Base-by-base conservation (phyloP, 1,140 invertebrate genomes). In the Megalopta genalis region DNA sequence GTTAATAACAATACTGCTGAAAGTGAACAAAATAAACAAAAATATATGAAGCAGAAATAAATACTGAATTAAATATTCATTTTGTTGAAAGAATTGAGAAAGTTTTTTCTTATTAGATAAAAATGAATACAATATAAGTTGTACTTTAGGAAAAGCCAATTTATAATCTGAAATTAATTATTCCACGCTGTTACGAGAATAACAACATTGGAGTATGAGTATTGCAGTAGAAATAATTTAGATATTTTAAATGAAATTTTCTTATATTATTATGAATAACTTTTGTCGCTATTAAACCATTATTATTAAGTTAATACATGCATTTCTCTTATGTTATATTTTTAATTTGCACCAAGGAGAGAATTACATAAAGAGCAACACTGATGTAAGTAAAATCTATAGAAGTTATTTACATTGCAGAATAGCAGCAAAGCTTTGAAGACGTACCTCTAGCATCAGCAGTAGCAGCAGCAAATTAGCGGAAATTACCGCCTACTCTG, bases 361-460 rank as follows among this genome's bases (percentile, higher is more conserved):
- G 78, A 70, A 77, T 52, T 54, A 63, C 65, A 83, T 49, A 80
- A 80, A 82, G 66, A 74, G 75, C 59, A 62, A 78, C 63, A 68
- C 32, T 70, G 57, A 80, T 77, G 54, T 70, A 80, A 79, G 70
- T 74, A 79, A 81, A 72, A 80, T 57, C 68, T 79, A 72, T 72
- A 72, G 52, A 81, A 52, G 57, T 77, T 78, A 78, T 52, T 77
- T 83, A 78, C 54, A 49, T 89, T 91, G 86, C 90, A 87, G 86
- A 86, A 86, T 89, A 91, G 88, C 89, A 74, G 85, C 87, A 90
- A 92, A 92, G 91, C 91, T 89, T 83, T 87, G 83, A 89, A 91
- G 86, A 93, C 91, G 88, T 93, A 93, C 92, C 91, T 93, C 90
- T 88, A 91, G 88, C 89, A 82, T 88, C 88, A 90, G 89, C 91